phyloP scores from a whole-genome alignment of 2,888 invertebrate species.

The Hypsopygia costalis region DNA sequence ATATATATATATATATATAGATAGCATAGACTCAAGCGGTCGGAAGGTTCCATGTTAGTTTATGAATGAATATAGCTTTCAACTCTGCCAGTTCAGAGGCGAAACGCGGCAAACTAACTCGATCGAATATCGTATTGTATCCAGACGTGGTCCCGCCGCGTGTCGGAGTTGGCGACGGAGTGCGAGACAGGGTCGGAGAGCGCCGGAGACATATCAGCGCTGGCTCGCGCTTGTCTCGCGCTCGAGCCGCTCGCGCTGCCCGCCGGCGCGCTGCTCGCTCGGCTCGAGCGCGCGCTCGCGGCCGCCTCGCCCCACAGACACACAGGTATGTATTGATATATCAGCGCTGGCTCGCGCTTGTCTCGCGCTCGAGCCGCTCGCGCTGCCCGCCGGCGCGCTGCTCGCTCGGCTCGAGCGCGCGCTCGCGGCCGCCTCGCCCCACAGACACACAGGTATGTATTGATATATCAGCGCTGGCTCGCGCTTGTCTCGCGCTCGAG shows the following conservation, averaged over 20 bases:
- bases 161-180: conserved; percentile 41
- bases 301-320: conserved; percentile 74
- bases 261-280: conserved; percentile 86
- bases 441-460: conserved; percentile 57
- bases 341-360: conserved; percentile 64
- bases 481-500: conserved; percentile 83
- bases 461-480: conserved; percentile 47
- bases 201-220: conserved; percentile 42
- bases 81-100: no score
- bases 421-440: conserved; percentile 79
- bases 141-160: conserved; percentile 61
- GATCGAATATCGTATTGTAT: background rate
- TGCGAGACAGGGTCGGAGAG: conserved; percentile 26
- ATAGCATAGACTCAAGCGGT: no score
- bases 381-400: conserved; percentile 90
- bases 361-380: conserved; percentile 89
- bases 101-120: no score
- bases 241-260: conserved; percentile 91
- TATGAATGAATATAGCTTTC: no score
- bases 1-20: no score
- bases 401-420: conserved; percentile 83
- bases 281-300: conserved; percentile 86
- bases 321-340: no score
- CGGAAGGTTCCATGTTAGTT: no score
- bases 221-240: conserved; percentile 79